Conservation (phyloP, 2,113 vertebrate genomes). For the Nicator chloris region DNA sequence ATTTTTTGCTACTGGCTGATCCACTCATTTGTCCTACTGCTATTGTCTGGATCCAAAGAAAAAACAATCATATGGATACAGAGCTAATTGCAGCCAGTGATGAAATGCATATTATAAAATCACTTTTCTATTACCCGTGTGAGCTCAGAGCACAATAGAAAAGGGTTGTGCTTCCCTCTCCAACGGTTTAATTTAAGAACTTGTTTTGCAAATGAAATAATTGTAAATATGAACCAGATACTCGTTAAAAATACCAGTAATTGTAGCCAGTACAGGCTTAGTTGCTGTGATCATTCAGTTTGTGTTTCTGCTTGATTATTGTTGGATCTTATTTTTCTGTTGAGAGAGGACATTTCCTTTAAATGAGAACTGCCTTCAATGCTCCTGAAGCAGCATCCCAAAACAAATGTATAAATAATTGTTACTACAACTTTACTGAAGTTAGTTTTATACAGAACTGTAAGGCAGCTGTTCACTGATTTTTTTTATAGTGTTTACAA, state of each 20-base stretch:
- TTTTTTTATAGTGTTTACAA: not conserved
- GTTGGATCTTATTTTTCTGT: not conserved
- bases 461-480: not conserved
- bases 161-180: not conserved
- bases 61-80: not conserved
- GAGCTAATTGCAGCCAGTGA: not conserved
- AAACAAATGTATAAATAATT: not conserved
- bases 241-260: not conserved
- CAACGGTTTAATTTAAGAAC: not conserved
- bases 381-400: not conserved
- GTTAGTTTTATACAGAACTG: not conserved
- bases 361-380: not conserved
- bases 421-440: not conserved
- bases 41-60: not conserved
- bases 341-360: not conserved
- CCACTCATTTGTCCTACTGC: not conserved
- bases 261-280: not conserved
- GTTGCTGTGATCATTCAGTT: not conserved
- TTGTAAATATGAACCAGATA: not conserved
- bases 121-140: not conserved
- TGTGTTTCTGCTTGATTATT: not conserved
- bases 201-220: not conserved
- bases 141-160: not conserved
- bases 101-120: not conserved
- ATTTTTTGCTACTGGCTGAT: not conserved